These are phyloP conservation scores for Austrolebias charrua DNA, from an alignment of 2,797 vertebrate species.

Conservation along the genomic window DNA sequence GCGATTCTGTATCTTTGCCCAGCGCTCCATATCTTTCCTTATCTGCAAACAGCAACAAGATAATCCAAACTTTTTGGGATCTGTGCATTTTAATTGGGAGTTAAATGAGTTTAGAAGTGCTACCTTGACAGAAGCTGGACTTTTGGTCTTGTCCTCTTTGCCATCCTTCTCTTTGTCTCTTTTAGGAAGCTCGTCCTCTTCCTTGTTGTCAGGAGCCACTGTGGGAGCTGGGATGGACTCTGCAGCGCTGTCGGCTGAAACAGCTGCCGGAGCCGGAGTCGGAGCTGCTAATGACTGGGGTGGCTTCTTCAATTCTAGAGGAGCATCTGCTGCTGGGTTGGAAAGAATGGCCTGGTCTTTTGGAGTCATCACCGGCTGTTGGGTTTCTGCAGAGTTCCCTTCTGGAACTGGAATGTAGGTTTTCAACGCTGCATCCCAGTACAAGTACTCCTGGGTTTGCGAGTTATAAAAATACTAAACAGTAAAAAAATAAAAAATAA, in stretches of 20 bases:
- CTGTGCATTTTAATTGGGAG: not conserved
- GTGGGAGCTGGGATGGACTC: conserved; percentile 41
- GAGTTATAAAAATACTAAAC: conserved; percentile 85
- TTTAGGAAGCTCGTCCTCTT: conserved; percentile 80
- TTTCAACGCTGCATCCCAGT: conserved; percentile 80
- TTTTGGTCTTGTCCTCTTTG: conserved; percentile 79
- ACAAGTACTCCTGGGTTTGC: conserved; percentile 83
- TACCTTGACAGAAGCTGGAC: conserved; percentile 83
- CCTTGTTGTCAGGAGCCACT: conserved; percentile 77
- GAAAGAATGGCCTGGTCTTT: conserved; percentile 79
- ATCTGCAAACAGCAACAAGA: conserved; percentile 69
- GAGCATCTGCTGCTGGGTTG: conserved; percentile 80
- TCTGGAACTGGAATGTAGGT: conserved; percentile 81
- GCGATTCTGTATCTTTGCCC: conserved; percentile 87
- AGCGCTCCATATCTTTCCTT: conserved; percentile 88
- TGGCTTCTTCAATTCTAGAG: conserved; percentile 73
- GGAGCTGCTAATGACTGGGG: not conserved
- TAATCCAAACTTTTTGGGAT: not conserved
- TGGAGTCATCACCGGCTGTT: conserved; percentile 78
- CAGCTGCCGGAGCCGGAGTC: not conserved
- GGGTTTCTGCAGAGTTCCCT: conserved; percentile 58
- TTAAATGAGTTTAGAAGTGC: not conserved
- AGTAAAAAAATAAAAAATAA: conserved; percentile 1
- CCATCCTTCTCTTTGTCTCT: conserved; percentile 77
- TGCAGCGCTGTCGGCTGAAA: conserved; percentile 7